Conservation (phyloP, 2,113 vertebrate species). For the Syngnathus scovelli region DNA sequence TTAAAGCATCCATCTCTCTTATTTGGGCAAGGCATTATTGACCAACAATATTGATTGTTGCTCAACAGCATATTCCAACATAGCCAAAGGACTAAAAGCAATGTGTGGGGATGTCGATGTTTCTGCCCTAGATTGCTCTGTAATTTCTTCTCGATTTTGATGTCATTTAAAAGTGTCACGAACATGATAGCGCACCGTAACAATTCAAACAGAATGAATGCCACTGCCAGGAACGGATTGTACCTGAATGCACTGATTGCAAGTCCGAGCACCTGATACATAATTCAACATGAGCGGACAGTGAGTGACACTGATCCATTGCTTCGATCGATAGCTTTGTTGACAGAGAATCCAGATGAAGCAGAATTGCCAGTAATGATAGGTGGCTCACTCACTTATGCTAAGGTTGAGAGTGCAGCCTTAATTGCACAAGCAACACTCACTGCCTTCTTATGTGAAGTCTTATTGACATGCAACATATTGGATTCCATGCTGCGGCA, state of each 20-base stretch:
- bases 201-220: background rate
- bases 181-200: background rate
- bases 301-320: slow-evolving; percentile 31
- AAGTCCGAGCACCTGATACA: slow-evolving; percentile 13
- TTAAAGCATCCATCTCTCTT: background rate
- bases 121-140: background rate
- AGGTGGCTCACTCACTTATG: slow-evolving; percentile 23
- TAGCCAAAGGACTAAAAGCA: background rate
- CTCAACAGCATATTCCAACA: background rate
- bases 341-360: slow-evolving; percentile 42
- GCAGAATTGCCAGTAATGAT: slow-evolving; percentile 13
- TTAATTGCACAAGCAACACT: slow-evolving; percentile 54
- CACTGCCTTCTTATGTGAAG: slow-evolving; percentile 46
- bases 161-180: background rate
- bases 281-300: slow-evolving; percentile 24
- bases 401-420: slow-evolving; percentile 30
- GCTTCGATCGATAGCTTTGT: slow-evolving; percentile 28
- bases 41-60: background rate
- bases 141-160: background rate
- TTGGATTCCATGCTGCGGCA: slow-evolving; percentile 60
- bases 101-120: background rate
- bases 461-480: slow-evolving; percentile 53
- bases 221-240: background rate
- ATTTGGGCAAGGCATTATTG: background rate
- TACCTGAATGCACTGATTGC: slow-evolving; percentile 1